These are phyloP conservation scores for Glyphotaelius pellucidus DNA, from an alignment of 2,888 invertebrate genomes.

Conservation along the genomic window DNA sequence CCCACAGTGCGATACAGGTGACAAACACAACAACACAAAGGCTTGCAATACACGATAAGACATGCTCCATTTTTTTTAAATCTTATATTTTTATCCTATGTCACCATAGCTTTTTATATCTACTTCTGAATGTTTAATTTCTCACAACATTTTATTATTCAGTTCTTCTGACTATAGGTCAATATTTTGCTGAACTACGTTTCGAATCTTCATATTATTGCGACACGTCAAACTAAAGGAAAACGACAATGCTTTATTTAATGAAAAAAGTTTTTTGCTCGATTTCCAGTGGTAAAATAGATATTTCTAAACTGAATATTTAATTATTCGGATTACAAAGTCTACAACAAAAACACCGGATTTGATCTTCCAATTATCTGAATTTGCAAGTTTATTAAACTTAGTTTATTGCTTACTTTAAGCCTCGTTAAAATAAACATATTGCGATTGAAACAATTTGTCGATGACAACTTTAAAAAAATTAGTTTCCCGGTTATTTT, in stretches of 20 bases:
- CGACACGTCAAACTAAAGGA: neutral
- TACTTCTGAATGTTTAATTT: too few relatives aligned
- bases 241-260: neutral
- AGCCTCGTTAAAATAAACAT: neutral
- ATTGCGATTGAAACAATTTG: neutral
- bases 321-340: neutral
- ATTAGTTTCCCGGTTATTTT: too few relatives aligned
- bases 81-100: too few relatives aligned
- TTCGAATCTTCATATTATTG: neutral
- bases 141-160: too few relatives aligned
- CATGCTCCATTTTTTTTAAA: too few relatives aligned
- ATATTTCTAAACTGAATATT: neutral
- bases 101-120: too few relatives aligned
- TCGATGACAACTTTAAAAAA: too few relatives aligned
- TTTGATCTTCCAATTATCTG: neutral
- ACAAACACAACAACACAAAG: too few relatives aligned
- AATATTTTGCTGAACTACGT: too few relatives aligned
- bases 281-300: neutral
- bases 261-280: neutral
- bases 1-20: too few relatives aligned
- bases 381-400: neutral
- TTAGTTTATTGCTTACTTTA: neutral
- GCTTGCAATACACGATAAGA: too few relatives aligned
- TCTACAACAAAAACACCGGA: neutral
- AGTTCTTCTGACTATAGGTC: too few relatives aligned